A percentile compares a stretch with the other conserved stretches of the same genome.
Evolutionary conservation across 2,888 invertebrate genomes (phyloP).

Genomic region (Ceramica pisi): DNA sequence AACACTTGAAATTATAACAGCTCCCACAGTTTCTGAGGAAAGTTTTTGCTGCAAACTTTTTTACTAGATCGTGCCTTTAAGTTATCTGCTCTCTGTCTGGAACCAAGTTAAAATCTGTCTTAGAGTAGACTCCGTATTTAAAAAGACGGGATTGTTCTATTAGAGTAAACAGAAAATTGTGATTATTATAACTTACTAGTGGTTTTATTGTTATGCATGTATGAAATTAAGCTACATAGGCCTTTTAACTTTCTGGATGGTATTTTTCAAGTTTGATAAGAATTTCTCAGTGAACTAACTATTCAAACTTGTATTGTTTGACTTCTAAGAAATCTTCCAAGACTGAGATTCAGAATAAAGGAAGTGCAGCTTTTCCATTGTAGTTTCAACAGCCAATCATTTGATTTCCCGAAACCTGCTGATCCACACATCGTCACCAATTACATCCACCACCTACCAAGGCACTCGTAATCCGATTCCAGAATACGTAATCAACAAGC

Average conservation of each 20-base stretch:
- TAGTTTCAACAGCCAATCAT: background rate
- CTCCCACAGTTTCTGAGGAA: constrained; percentile 25
- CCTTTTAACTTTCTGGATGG: background rate
- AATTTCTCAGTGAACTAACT: background rate
- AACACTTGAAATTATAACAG: constrained; percentile 39
- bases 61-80: constrained; percentile 39
- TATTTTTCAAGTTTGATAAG: background rate
- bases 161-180: background rate
- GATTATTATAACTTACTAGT: background rate
- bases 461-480: constrained; percentile 66
- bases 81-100: constrained; percentile 42
- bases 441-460: constrained; percentile 43
- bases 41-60: constrained; percentile 51
- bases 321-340: background rate
- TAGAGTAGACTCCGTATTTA: constrained; percentile 15
- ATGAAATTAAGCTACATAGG: background rate
- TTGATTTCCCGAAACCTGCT: constrained; percentile 16
- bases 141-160: background rate
- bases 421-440: constrained; percentile 15
- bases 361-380: background rate
- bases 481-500: constrained; percentile 78
- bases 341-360: background rate
- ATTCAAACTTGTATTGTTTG: background rate
- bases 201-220: no score
- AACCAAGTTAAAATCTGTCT: constrained; percentile 35